phyloP scores from a whole-genome alignment of 2,888 invertebrate genomes.

The Meteorus colon region DNA sequence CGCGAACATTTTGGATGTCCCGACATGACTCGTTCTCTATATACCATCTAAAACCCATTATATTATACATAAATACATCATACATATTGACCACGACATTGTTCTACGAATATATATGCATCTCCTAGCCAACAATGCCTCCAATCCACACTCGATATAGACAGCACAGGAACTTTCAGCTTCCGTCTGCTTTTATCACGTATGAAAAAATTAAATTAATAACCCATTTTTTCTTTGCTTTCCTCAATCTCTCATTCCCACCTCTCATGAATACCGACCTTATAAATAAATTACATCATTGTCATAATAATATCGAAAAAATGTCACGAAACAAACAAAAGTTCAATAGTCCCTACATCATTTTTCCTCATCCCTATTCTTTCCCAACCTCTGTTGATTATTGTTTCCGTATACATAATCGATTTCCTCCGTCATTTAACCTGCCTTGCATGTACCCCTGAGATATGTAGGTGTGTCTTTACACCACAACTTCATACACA shows the following conservation, averaged over 20 bases:
- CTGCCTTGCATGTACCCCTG: neutral
- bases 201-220: conserved; percentile 12
- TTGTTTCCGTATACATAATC: neutral
- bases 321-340: no score
- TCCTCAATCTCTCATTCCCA: neutral
- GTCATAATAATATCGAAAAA: neutral
- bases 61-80: neutral
- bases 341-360: no score
- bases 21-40: neutral
- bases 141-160: neutral
- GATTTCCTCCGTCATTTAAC: neutral
- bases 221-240: neutral
- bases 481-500: neutral
- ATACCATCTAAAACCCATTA: neutral
- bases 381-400: neutral
- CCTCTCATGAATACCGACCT: neutral
- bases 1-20: neutral
- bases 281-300: neutral
- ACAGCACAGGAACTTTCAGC: neutral
- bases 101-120: neutral
- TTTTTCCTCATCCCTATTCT: neutral
- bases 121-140: neutral
- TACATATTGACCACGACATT: neutral
- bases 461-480: neutral
- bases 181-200: neutral